These are phyloP conservation scores for Porites rus DNA, from an alignment of 92 coral and sea anemone genomes.

Conservation along the genomic window DNA sequence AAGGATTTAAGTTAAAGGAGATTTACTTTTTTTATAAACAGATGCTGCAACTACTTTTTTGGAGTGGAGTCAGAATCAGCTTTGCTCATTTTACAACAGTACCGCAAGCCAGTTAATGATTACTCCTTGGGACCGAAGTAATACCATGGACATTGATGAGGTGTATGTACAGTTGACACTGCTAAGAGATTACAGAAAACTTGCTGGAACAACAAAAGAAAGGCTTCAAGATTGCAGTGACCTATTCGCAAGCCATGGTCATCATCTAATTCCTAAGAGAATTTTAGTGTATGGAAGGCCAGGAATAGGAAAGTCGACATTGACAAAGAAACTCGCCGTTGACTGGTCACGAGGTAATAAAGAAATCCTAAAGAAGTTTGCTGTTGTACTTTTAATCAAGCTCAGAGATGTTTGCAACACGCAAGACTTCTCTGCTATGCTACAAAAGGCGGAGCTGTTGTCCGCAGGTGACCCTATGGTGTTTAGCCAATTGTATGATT, in stretches of 20 bases:
- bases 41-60: background rate
- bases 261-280: background rate
- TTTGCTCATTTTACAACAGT: background rate
- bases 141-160: background rate
- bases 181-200: background rate
- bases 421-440: background rate
- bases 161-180: background rate
- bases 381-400: conserved; percentile 13
- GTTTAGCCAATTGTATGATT: background rate
- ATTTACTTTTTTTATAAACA: background rate
- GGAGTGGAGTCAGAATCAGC: background rate
- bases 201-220: background rate
- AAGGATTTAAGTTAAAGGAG: too few relatives aligned
- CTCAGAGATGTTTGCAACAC: conserved; percentile 20
- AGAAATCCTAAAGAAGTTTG: conserved; percentile 26
- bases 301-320: conserved; percentile 30
- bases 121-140: background rate
- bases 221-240: conserved; percentile 8
- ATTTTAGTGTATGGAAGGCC: conserved; percentile 25
- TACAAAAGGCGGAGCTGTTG: conserved; percentile 5
- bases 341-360: conserved; percentile 30
- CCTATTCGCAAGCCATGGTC: background rate
- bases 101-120: background rate
- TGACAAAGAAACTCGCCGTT: conserved; percentile 23
- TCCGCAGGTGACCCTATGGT: conserved; percentile 5